Evolutionary conservation across 2,113 vertebrate genomes (phyloP), one percentile per base, ranked within the genome.

Genomic region (Mola mola): DNA sequence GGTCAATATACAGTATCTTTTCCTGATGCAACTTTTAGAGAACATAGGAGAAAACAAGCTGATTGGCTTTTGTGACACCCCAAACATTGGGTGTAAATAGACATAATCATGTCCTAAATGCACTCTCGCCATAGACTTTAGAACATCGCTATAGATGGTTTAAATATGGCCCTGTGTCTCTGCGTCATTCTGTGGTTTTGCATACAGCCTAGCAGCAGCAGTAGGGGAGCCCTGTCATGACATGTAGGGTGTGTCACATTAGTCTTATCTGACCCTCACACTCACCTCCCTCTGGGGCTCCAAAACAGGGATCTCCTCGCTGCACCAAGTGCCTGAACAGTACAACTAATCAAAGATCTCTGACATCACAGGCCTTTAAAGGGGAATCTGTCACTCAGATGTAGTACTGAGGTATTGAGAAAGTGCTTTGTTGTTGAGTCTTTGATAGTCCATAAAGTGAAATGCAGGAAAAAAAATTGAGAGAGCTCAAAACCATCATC

Each of bases 191-290:
- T n/a, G 51, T 68, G 33, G 50, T 48, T 72, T 36, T 72, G 64
- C 43, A 37, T 47, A 55, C 22, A 52, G 75, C 19, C 55, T 8
- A 42, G 62, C 37, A 81, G 80, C 59, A 81, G 80, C 59, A 20
- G 41, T 7, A 66, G 73, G 76, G 71, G 85, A 86, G 50, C 83
- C 81, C 66, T 62, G 72, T 65, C 59, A 61, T 43, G 48, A 67
- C 73, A n/a, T 64, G 29, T 13, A 60, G 90, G 89, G 88, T 47
- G 90, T 86, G 89, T 57, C 88, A 9, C 31, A 25, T 59, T 19
- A 21, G 57, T 66, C 79, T 91, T 92, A 92, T 92, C 90, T 90
- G 26, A 34, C 58, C 34, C 55, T 57, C 26, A 77, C 86, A 88
- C 82, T 83, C 80, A 21, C 51, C 28, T 64, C 49, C 67, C 37